phyloP scores from a whole-genome alignment of 2,797 vertebrate species.

The Dendrocincla fuliginosa region DNA sequence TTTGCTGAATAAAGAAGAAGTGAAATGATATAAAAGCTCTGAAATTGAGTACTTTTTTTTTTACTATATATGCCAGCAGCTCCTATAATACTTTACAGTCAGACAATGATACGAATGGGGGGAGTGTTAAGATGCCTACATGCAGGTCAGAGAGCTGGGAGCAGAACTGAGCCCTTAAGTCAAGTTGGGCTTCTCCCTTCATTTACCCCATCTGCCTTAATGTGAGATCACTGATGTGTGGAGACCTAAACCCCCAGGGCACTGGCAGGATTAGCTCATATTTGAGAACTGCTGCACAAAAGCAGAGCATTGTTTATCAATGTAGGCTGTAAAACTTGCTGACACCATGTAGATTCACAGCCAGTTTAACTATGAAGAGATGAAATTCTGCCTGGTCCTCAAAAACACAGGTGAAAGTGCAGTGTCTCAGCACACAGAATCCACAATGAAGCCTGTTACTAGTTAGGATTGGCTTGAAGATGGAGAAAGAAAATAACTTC shows the following conservation, averaged over 20 bases:
- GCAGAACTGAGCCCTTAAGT: constrained; percentile 6
- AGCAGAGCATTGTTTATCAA: constrained; percentile 43
- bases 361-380: background rate
- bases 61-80: background rate
- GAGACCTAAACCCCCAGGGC: constrained; percentile 22
- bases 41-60: background rate
- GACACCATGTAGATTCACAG: background rate
- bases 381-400: constrained; percentile 22
- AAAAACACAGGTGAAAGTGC: constrained; percentile 10
- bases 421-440: background rate
- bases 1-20: constrained; percentile 46
- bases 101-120: background rate
- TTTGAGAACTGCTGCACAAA: constrained; percentile 16
- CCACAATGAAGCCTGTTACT: background rate
- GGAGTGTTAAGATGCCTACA: constrained; percentile 2
- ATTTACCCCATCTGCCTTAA: constrained; percentile 52
- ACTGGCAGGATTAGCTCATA: constrained; percentile 19
- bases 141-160: background rate
- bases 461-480: background rate
- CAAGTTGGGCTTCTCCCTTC: constrained; percentile 47
- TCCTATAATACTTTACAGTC: background rate
- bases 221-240: constrained; percentile 31
- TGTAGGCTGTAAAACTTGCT: constrained; percentile 34
- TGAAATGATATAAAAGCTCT: constrained; percentile 20
- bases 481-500: background rate